Conservation (phyloP, 1,140 invertebrate species). For the Colletes latitarsis region DNA sequence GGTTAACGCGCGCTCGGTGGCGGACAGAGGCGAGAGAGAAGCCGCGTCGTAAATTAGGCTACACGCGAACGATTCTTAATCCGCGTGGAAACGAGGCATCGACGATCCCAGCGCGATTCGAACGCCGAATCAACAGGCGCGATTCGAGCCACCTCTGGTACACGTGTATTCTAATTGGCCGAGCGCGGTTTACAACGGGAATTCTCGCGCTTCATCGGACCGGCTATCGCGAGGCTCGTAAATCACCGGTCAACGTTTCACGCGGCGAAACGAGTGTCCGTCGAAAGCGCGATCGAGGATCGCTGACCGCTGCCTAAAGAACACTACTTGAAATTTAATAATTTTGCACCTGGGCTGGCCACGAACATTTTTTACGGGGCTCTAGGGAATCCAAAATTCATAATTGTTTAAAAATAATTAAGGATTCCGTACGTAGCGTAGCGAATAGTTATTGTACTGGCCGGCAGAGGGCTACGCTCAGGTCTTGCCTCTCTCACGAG, state of each 20-base stretch:
- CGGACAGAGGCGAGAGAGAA: conserved; percentile 2
- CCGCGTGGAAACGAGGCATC: conserved; percentile 19
- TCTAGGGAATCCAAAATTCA: no score
- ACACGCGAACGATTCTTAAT: conserved; percentile 37
- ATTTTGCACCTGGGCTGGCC: no score
- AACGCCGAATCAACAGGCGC: conserved; percentile 14
- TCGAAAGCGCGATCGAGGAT: not conserved
- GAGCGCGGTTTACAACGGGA: conserved; percentile 32
- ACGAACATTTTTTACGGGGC: no score
- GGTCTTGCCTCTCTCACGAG: no score
- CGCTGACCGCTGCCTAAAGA: not conserved
- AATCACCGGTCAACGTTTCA: conserved; percentile 20
- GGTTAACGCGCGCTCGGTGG: conserved; percentile 13
- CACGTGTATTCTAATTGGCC: conserved; percentile 42
- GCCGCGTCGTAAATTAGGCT: conserved; percentile 41
- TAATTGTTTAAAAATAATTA: no score
- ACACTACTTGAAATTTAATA: no score
- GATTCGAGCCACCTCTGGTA: conserved; percentile 2
- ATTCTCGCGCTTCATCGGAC: conserved; percentile 1
- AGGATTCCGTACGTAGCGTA: no score
- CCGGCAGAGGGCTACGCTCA: no score
- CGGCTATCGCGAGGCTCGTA: conserved; percentile 11
- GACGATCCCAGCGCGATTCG: not conserved
- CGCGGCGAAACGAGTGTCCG: not conserved
- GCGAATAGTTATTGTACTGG: no score